Percentiles rank a stretch among this genome's conserved stretches.
These are phyloP conservation scores for Desmodus rotundus DNA, from an alignment of 2,113 vertebrate genomes.

Conservation along the genomic window DNA sequence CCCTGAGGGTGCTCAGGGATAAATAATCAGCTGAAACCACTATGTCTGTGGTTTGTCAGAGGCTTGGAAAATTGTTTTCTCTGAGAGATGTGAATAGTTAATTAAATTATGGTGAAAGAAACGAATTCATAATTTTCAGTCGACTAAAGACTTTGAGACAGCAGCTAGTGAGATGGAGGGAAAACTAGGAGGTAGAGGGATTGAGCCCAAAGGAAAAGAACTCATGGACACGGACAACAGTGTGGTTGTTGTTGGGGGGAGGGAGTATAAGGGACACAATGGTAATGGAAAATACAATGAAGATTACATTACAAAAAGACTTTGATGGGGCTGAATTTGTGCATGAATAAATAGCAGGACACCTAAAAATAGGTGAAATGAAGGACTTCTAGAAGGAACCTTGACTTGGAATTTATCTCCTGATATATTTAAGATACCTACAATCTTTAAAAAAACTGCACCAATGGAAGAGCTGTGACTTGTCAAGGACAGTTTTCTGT, in stretches of 20 bases:
- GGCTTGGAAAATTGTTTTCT: not conserved
- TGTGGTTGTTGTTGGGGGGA: no score
- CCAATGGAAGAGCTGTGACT: not conserved
- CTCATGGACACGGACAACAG: no score
- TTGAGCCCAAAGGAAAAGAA: no score
- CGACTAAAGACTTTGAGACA: not conserved
- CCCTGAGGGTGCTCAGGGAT: not conserved
- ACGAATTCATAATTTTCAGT: not conserved
- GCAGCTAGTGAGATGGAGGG: no score
- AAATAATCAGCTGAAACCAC: not conserved
- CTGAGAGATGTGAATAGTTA: not conserved
- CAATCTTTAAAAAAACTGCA: not conserved
- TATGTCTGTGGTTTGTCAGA: not conserved
- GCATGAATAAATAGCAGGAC: not conserved
- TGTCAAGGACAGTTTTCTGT: constrained; percentile 67
- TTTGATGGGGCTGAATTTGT: no score
- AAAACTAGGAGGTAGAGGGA: no score
- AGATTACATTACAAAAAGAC: no score
- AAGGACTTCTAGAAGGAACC: not conserved
- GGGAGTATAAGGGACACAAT: no score
- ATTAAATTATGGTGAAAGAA: not conserved
- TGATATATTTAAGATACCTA: not conserved
- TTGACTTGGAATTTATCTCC: not conserved
- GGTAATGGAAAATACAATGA: no score
- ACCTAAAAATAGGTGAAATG: not conserved